Percentiles rank a stretch among this genome's conserved stretches.
Evolutionary conservation across 2,797 vertebrate genomes (phyloP).

Genomic region (Carcharodon carcharias): DNA sequence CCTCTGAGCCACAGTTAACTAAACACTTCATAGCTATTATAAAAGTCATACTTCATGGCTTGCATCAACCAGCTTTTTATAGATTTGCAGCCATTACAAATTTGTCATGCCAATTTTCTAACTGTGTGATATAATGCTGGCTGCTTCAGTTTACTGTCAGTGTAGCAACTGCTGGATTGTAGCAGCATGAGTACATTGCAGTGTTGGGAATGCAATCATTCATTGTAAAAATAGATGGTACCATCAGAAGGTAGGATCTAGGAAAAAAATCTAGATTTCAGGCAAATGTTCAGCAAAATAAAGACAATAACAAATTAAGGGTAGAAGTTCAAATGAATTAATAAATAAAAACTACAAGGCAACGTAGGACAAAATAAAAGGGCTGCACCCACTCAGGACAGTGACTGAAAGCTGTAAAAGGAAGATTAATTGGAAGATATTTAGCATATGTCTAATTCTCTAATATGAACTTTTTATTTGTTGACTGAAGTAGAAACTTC

Average conservation of each 20-base stretch:
- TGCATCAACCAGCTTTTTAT: slow-evolving; percentile 14
- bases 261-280: background rate
- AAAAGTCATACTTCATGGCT: slow-evolving; percentile 26
- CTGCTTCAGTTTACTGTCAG: background rate
- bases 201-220: background rate
- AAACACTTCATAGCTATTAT: background rate
- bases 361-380: background rate
- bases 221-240: slow-evolving; percentile 6
- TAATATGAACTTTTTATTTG: background rate
- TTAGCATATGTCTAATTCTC: background rate
- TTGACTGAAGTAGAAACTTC: background rate
- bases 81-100: background rate
- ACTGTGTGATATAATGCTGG: background rate
- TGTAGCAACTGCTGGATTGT: background rate
- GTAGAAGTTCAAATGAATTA: background rate
- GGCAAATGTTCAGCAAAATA: background rate
- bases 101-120: slow-evolving; percentile 7
- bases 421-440: background rate
- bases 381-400: background rate
- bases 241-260: background rate
- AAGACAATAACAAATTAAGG: background rate
- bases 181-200: background rate
- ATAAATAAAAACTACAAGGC: background rate
- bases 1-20: background rate
- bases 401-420: background rate